These are phyloP conservation scores for Hypomecis atomaria DNA, from an alignment of 2,888 invertebrate species.

Conservation along the genomic window DNA sequence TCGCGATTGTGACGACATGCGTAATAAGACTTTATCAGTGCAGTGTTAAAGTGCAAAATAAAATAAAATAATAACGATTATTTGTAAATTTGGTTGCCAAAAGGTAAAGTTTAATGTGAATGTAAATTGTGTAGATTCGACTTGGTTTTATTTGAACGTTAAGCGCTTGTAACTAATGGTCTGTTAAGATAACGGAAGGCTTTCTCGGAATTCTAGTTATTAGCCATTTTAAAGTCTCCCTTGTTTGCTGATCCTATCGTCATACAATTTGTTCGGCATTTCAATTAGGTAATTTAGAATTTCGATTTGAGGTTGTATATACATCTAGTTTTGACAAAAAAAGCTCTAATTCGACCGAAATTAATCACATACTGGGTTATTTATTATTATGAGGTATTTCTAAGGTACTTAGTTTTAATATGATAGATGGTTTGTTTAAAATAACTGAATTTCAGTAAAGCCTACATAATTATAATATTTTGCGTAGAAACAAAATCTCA, in stretches of 20 bases:
- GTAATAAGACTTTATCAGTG: slow-evolving; percentile 13
- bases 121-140: slow-evolving; percentile 57
- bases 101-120: slow-evolving; percentile 62
- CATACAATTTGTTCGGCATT: slow-evolving; percentile 15
- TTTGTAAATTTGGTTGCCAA: slow-evolving; percentile 35
- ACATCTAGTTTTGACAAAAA: neutral
- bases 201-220: slow-evolving; percentile 52
- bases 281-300: slow-evolving; percentile 2
- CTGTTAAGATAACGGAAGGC: slow-evolving; percentile 73
- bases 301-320: neutral
- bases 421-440: too few relatives aligned
- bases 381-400: too few relatives aligned
- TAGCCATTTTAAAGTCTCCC: slow-evolving; percentile 47
- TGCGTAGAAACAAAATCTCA: neutral
- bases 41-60: slow-evolving; percentile 51
- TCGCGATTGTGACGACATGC: slow-evolving; percentile 42
- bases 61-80: slow-evolving; percentile 37
- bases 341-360: too few relatives aligned
- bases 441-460: too few relatives aligned
- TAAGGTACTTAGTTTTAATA: too few relatives aligned
- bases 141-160: slow-evolving; percentile 66
- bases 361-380: too few relatives aligned
- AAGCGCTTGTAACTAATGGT: slow-evolving; percentile 70
- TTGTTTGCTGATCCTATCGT: slow-evolving; percentile 29
- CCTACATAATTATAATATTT: too few relatives aligned